Evolutionary conservation across 2,797 vertebrate genomes (phyloP), one percentile per base, ranked within the genome.

Genomic region (Myotis pilosus): DNA sequence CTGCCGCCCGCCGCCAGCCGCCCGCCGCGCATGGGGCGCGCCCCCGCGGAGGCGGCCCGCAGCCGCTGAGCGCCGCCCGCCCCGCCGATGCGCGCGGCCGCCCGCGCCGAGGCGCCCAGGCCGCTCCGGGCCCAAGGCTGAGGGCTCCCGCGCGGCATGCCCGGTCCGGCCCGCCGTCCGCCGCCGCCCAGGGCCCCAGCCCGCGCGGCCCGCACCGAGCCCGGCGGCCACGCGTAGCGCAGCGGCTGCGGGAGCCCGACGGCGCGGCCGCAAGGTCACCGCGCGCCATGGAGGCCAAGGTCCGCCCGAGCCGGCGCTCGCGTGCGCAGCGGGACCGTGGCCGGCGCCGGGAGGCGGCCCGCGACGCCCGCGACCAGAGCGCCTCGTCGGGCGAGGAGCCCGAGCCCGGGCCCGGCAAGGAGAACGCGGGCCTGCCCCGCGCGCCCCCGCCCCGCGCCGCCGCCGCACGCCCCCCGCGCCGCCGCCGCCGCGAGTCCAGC

Each of bases 401-500:
- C 95, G 99, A 99, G 98, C 98, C 98, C 96, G 98, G 99, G 97
- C 99, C 99, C 66, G 99, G 98, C 97, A 99, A 99, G 98, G 99
- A 99, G 97, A 98, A 98, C 97, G 98, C 98, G 89, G 98, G 98
- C 95, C 98, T 98, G 96, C 97, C 97, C 92, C 97, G 97, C 93
- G 95, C 98, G 97, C 98, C 98, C 49, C 28, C 96, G 66, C 81
- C 92, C 80, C 69, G 88, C 87, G 47, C 98, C 98, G 98, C 98
- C 98, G 97, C 98, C 49, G 98, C 98, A 87, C 99, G 99, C 92
- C 98, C 99, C 97, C 99, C 99, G 88, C 98, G 99, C 96, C 98
- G 99, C 97, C 99, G 99, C 96, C 98, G 99, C 98, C 98, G 99
- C 71, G 99, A 99, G 98, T 99, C 99, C 97, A 99, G 99, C 98